A percentile compares a stretch with the other conserved stretches of the same genome.
Conservation (phyloP, 2,113 vertebrate genomes). For the Procavia capensis region DNA sequence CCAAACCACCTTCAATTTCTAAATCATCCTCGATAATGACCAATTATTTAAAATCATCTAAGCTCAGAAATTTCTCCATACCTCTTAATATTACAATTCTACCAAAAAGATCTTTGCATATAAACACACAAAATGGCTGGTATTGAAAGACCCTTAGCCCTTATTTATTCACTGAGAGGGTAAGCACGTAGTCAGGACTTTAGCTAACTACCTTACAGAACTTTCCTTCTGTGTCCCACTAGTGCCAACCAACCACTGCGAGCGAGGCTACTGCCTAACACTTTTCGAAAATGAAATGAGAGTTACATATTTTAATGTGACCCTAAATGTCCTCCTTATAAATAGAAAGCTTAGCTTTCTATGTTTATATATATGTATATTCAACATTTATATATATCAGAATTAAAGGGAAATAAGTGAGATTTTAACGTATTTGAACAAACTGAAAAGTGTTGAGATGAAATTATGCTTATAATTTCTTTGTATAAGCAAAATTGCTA, state of each 20-base stretch:
- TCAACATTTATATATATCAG: constrained; percentile 25
- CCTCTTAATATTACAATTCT: background rate
- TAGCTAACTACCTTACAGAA: constrained; percentile 14
- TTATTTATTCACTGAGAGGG: background rate
- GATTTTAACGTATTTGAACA: constrained; percentile 55
- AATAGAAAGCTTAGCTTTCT: no score
- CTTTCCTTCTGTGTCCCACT: background rate
- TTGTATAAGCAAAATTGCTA: constrained; percentile 52
- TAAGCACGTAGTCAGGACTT: constrained; percentile 36
- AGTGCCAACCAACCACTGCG: constrained; percentile 21
- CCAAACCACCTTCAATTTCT: background rate
- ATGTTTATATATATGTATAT: no score
- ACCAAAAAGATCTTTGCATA: background rate
- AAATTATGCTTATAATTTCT: constrained; percentile 50
- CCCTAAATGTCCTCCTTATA: constrained; percentile 58
- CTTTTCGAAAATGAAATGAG: constrained; percentile 46
- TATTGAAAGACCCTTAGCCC: background rate
- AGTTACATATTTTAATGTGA: constrained; percentile 60
- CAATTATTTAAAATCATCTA: background rate
- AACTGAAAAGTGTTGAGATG: constrained; percentile 42
- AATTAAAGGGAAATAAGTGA: constrained; percentile 59
- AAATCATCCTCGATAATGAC: background rate
- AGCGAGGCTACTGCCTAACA: constrained; percentile 26
- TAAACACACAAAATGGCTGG: background rate
- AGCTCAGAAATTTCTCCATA: background rate